Base-by-base conservation (phyloP, 2,113 vertebrate genomes). In the Todiramphus chloris region DNA sequence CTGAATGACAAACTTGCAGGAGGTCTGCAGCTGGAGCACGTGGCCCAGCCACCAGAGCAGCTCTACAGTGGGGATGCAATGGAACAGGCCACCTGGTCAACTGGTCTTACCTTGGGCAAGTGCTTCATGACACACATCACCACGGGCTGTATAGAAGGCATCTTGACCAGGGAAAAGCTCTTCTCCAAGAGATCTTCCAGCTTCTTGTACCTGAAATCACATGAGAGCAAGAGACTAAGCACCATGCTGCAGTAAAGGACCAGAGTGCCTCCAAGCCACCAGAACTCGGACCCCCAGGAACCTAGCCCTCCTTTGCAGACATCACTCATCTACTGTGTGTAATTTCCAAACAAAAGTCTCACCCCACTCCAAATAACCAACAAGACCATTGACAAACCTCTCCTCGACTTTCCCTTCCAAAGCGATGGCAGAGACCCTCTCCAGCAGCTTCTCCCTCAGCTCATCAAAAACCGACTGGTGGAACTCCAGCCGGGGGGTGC, bases 101-200 rank as follows among this genome's bases (percentile, higher is more conserved):
- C 59, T 1, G 1, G 5, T 13, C 59, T 75, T 74, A 98, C 99
- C 99, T 99, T 99, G 48, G 99, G 99, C 63, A 99, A 91, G 93
- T 99, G 99, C 76, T 99, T 99, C 98, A 99, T 98, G 90, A 99
- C 99, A 68, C 99, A 99, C 99, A 99, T 99, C 27, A 99, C 99
- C 69, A 99, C 99, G 0, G 99, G 99, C 97, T 99, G 99, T 86
- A 99, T 98, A 4, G 99, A 99, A 0, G 99, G 99, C 99, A 99
- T 99, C 97, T 99, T 99, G 73, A 99, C 99, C 46, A 99, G 89
- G 4, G 99, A 99, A 83, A 99, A 99, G 95, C 99, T 99, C 97
- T 99, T 99, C 96, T 99, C 99, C 68, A 99, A 95, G 15, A 99
- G 98, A 64, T 99, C 99, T 80, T 99, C 99, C 62, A 99, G 97